phyloP scores from a whole-genome alignment of 2,888 invertebrate genomes.

The Nomada fabriciana region DNA sequence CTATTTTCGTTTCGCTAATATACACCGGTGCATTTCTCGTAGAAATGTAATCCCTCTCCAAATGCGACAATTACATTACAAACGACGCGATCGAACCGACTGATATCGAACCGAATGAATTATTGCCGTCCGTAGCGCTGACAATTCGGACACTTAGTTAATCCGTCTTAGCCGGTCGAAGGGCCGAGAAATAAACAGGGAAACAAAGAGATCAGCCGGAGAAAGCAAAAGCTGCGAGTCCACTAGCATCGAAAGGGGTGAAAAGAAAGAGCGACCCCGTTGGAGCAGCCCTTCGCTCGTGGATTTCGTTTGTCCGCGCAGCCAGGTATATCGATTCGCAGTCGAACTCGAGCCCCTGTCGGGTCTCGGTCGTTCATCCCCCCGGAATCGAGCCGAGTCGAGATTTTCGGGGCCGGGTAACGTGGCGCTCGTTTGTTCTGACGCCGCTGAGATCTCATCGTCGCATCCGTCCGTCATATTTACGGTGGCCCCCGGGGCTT shows the following conservation, averaged over 20 bases:
- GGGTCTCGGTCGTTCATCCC: slow-evolving; percentile 47
- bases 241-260: not conserved
- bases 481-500: slow-evolving; percentile 71
- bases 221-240: not conserved
- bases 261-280: not conserved
- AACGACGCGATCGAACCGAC: too few relatives aligned
- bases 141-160: too few relatives aligned
- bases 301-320: slow-evolving; percentile 60
- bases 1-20: too few relatives aligned
- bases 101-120: too few relatives aligned
- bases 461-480: slow-evolving; percentile 79
- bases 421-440: slow-evolving; percentile 71
- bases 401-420: slow-evolving; percentile 65
- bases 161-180: too few relatives aligned
- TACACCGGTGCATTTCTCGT: too few relatives aligned
- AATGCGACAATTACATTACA: too few relatives aligned
- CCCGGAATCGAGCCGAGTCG: slow-evolving; percentile 56
- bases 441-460: slow-evolving; percentile 73
- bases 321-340: slow-evolving; percentile 67
- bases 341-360: slow-evolving; percentile 55
- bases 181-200: not conserved
- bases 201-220: not conserved
- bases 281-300: slow-evolving; percentile 7
- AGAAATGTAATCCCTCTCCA: too few relatives aligned
- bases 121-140: too few relatives aligned